These are phyloP conservation scores for Halisarca cf. caerulea DNA, from an alignment of 37 sponge, comb jelly and placozoan genomes.

Conservation along the genomic window DNA sequence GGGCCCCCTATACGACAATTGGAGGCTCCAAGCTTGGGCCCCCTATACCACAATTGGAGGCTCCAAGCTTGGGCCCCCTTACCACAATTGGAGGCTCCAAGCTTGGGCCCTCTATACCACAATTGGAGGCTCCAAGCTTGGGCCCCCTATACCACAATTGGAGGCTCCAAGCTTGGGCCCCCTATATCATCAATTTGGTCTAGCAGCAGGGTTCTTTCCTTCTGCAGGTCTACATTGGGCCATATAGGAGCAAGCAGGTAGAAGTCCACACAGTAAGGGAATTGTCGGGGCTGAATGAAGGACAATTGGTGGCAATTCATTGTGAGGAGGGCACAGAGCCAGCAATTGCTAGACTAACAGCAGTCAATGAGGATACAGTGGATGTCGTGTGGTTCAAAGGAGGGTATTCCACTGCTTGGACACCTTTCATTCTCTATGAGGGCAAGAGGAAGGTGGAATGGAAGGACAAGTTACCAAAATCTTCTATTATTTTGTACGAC, in stretches of 20 bases:
- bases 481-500: too few species aligned
- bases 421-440: too few species aligned
- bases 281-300: background rate
- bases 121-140: background rate
- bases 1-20: too few species aligned
- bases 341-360: background rate
- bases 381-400: too few species aligned
- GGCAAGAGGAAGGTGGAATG: too few species aligned
- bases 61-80: constrained; percentile 2
- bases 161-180: background rate
- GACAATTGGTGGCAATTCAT: constrained; percentile 14
- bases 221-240: constrained; percentile 12
- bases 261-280: constrained; percentile 9
- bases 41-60: background rate
- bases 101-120: background rate
- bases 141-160: background rate
- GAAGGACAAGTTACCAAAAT: too few species aligned
- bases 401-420: too few species aligned
- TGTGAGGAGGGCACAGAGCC: background rate
- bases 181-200: too few species aligned
- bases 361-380: too few species aligned
- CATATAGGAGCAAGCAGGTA: background rate
- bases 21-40: constrained; percentile 10
- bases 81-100: background rate
- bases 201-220: too few species aligned